Conservation (phyloP, 2,888 invertebrate species). For the Branchellion lobata region DNA sequence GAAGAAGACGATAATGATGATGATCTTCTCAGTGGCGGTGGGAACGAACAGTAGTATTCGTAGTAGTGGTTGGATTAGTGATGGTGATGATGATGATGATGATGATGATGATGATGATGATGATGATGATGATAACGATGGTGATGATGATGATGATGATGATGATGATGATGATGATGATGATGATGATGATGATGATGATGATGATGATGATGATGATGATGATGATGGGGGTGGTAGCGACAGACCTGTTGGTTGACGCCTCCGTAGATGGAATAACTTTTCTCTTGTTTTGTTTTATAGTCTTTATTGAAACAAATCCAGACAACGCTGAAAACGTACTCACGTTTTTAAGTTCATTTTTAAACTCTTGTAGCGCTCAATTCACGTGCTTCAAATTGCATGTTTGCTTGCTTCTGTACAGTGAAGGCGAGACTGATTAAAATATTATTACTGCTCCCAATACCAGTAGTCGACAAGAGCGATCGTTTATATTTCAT, state of each 20-base stretch:
- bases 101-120: slow-evolving; percentile 34
- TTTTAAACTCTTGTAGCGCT: no score
- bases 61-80: not conserved
- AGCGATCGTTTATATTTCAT: no score
- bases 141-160: slow-evolving; percentile 24
- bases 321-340: no score
- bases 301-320: no score
- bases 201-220: slow-evolving; percentile 19
- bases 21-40: not conserved
- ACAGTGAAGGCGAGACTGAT: no score
- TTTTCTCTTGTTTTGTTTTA: no score
- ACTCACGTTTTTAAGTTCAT: no score
- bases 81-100: slow-evolving; percentile 18
- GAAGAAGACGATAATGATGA: slow-evolving; percentile 44
- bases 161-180: slow-evolving; percentile 22
- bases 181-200: slow-evolving; percentile 37
- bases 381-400: no score
- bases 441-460: no score
- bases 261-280: not conserved
- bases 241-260: not conserved
- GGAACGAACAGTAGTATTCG: slow-evolving; percentile 10
- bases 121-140: slow-evolving; percentile 40
- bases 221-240: slow-evolving; percentile 8
- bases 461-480: no score
- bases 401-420: no score